phyloP scores from a whole-genome alignment of 2,113 vertebrate species.

The Pyrgilauda ruficollis region DNA sequence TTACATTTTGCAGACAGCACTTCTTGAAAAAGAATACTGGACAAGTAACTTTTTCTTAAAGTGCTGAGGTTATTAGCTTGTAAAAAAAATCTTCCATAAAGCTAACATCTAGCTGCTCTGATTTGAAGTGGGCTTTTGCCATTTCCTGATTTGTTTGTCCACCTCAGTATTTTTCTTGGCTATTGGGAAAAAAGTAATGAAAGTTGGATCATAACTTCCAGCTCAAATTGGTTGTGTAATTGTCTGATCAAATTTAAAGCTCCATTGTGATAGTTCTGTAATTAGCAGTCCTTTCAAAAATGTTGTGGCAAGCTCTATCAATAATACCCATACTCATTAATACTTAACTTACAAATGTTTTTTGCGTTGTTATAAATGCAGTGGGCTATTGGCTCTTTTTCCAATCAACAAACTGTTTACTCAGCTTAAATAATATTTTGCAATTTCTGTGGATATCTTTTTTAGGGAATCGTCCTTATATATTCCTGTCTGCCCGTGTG shows the following conservation, averaged over 20 bases:
- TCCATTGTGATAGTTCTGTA: not conserved
- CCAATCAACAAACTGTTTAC: not conserved
- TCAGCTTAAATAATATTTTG: not conserved
- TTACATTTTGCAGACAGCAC: not conserved
- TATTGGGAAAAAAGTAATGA: not conserved
- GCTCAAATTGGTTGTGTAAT: not conserved
- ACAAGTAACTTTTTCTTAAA: not conserved
- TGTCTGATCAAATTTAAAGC: not conserved
- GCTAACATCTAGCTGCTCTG: not conserved
- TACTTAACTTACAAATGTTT: not conserved
- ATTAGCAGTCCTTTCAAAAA: not conserved
- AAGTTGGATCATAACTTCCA: not conserved
- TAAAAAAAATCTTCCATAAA: not conserved
- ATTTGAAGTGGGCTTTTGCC: not conserved
- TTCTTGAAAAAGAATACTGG: not conserved
- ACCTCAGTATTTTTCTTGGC: not conserved
- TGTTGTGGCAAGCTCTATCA: not conserved
- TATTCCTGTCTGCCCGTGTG: conserved; percentile 94
- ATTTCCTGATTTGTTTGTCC: not conserved
- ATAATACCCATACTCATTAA: not conserved
- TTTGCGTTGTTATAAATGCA: not conserved
- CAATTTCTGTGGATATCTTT: conserved; percentile 10
- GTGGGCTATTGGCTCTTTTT: not conserved
- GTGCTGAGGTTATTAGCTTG: not conserved
- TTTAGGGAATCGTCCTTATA: conserved; percentile 90